Base-by-base conservation (phyloP, 2,888 invertebrate species). In the Volucella zonaria region DNA sequence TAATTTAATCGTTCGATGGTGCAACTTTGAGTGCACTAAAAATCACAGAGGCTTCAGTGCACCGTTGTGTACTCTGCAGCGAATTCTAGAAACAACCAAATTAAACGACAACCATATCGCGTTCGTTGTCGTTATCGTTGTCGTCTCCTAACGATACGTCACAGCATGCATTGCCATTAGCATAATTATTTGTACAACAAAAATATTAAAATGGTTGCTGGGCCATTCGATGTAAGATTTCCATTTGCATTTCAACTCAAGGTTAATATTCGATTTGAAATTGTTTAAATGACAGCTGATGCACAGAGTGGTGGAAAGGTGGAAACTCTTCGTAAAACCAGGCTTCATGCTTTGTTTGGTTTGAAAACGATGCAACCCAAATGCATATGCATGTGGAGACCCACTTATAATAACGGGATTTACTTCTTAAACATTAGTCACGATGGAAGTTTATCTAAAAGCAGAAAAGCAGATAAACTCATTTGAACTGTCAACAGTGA, bases 251-350 rank as follows among this genome's bases (percentile, higher is more conserved):
- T 38, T 42, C 40, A 62, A 68, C 49, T 75, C 75, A 81, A 81
- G 80, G 80, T 81, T 81, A 75, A 58, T 58, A 15, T 43, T 11
- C n/a, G 68, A 62, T 80, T 75, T 47, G 52, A 68, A 71, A 71
- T 45, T 38, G 31, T 58, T 58, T 62, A 56, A 45, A 18, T 70
- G 64, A 42, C 58, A 54, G 73, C 51, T 43, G 58, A 43, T 15
- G 4, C 42, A 54, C 14, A 38, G 54, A 14, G 49, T 64, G 42
- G 58, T 23, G 38, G 47, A 23, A 23, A 23, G 23, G 23, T 23
- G 23, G 23, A 31, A 6, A 31, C 31, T 6, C 6, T 6, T 31
- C 31, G 31, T 31, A 6, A 31, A 31, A 6, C 4, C 9, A 9
- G 23, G 43, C 15, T 45, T 18, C 47, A 45, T 52, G 58, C 31